A percentile compares a stretch with the other conserved stretches of the same genome.
These are phyloP conservation scores for Turdus rufiventris DNA, from an alignment of 2,113 vertebrate species.

Conservation along the genomic window DNA sequence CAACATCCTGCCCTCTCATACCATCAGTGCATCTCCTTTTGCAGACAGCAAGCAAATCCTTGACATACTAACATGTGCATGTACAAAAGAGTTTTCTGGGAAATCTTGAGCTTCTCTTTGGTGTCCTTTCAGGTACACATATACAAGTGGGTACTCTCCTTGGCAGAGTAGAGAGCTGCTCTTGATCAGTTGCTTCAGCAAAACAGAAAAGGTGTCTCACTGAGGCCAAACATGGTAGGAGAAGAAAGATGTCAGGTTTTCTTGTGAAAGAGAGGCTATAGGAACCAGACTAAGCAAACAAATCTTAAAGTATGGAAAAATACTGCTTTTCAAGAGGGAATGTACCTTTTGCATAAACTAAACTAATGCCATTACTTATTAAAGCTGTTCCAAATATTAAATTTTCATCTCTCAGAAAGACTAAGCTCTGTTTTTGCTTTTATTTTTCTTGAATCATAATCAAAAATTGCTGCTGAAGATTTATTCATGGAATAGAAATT, in stretches of 20 bases:
- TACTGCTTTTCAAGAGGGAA: background rate
- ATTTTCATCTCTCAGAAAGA: background rate
- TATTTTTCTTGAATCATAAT: background rate
- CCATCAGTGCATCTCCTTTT: background rate
- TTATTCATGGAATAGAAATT: background rate
- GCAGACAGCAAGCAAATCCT: background rate
- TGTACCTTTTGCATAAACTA: background rate
- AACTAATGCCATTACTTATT: background rate
- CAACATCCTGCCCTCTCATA: background rate
- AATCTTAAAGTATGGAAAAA: background rate
- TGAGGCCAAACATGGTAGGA: background rate
- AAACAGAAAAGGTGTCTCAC: background rate
- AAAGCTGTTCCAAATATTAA: background rate
- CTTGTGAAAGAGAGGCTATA: background rate
- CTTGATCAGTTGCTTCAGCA: background rate
- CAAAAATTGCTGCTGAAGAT: background rate
- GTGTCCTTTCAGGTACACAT: background rate
- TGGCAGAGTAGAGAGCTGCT: background rate
- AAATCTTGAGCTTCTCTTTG: background rate
- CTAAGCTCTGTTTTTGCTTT: background rate
- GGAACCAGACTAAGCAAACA: background rate
- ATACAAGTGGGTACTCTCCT: background rate
- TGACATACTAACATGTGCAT: fast-evolving
- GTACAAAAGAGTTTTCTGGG: background rate
- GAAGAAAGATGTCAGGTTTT: background rate